Percentiles rank a stretch among this genome's conserved stretches.
phyloP scores from a whole-genome alignment of 2,888 invertebrate genomes.

The Leptinotarsa tumamoca region DNA sequence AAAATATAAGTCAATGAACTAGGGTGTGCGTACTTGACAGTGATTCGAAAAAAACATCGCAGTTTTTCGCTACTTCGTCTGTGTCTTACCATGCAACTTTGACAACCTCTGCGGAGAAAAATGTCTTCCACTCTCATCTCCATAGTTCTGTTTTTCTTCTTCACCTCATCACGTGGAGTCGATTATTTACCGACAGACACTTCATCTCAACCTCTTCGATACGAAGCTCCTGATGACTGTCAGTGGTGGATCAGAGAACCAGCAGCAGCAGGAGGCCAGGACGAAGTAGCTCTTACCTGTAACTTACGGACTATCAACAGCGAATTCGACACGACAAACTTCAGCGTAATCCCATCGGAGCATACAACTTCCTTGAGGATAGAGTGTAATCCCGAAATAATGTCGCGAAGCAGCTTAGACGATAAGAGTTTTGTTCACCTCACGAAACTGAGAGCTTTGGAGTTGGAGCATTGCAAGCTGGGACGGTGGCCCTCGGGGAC shows the following conservation, averaged over 20 bases:
- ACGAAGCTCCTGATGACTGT: constrained; percentile 90
- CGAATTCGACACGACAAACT: constrained; percentile 89
- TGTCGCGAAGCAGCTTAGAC: constrained; percentile 83
- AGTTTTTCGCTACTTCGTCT: too few species aligned
- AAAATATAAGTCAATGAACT: background rate
- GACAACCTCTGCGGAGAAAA: constrained; percentile 30
- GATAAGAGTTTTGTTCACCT: constrained; percentile 85
- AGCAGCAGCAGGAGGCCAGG: constrained; percentile 69
- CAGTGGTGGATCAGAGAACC: constrained; percentile 80
- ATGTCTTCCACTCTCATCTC: constrained; percentile 46
- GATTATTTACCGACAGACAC: constrained; percentile 55
- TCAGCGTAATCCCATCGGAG: constrained; percentile 87
- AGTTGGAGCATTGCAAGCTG: constrained; percentile 88
- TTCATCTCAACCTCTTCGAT: constrained; percentile 68
- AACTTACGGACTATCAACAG: constrained; percentile 87
- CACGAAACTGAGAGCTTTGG: constrained; percentile 81
- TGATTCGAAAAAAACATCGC: background rate
- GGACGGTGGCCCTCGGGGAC: constrained; percentile 85
- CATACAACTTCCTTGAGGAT: constrained; percentile 84
- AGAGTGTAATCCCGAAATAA: constrained; percentile 83
- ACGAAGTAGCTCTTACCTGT: constrained; percentile 83
- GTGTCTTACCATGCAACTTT: constrained; percentile 38
- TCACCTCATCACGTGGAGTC: constrained; percentile 16
- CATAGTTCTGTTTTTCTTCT: constrained; percentile 38
- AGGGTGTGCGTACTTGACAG: background rate